Evolutionary conservation across 2,888 invertebrate species (phyloP).

Genomic region (Dioctria rufipes): DNA sequence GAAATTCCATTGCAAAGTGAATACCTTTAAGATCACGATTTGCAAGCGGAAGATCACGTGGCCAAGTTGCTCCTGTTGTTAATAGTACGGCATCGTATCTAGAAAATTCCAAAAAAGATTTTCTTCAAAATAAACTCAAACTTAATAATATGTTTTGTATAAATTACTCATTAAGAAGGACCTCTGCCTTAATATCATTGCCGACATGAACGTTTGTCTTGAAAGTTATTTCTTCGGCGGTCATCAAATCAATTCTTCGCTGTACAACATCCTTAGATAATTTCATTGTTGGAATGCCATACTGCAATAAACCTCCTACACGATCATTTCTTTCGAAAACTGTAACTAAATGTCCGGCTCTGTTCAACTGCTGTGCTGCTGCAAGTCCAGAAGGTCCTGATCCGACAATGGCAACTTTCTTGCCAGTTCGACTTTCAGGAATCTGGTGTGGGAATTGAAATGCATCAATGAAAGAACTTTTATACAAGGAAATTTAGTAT

Average conservation of each 20-base stretch:
- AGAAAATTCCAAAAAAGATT: slow-evolving; percentile 56
- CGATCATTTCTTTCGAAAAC: slow-evolving; percentile 98
- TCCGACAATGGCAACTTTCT: slow-evolving; percentile 91
- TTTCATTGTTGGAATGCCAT: slow-evolving; percentile 99
- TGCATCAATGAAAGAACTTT: neutral
- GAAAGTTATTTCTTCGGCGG: slow-evolving; percentile 91
- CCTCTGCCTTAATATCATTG: slow-evolving; percentile 87
- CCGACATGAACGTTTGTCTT: slow-evolving; percentile 93
- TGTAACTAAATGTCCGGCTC: slow-evolving; percentile 95
- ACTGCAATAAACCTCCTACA: slow-evolving; percentile 94
- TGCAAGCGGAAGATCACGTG: slow-evolving; percentile 89
- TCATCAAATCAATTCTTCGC: slow-evolving; percentile 87
- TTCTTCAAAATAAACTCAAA: slow-evolving; percentile 32
- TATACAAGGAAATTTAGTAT: too few relatives aligned
- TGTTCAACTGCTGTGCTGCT: slow-evolving; percentile 95
- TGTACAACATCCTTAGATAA: slow-evolving; percentile 94
- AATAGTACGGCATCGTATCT: slow-evolving; percentile 90
- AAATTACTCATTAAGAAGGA: slow-evolving; percentile 76
- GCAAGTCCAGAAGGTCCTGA: slow-evolving; percentile 96
- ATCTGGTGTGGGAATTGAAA: slow-evolving; percentile 71
- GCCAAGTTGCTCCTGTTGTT: slow-evolving; percentile 97
- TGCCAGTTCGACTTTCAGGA: slow-evolving; percentile 83
- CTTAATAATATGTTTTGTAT: neutral
- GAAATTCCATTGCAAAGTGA: slow-evolving; percentile 97
- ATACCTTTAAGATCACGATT: slow-evolving; percentile 93